These are phyloP conservation scores for Anguilla japonica DNA, from an alignment of 2,113 vertebrate species.

Conservation along the genomic window DNA sequence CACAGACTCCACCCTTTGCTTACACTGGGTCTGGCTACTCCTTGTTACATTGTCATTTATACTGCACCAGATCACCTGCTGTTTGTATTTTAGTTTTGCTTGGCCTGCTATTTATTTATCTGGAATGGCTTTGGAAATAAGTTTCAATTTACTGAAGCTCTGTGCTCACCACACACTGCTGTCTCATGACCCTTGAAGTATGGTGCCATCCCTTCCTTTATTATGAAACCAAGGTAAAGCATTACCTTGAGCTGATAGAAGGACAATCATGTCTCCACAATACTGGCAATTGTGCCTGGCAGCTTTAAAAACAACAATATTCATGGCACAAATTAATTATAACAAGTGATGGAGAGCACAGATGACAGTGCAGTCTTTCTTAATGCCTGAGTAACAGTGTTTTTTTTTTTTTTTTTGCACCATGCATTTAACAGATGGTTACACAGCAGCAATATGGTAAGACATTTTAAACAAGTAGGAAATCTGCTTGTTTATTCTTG, in stretches of 20 bases:
- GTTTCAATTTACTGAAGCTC: neutral
- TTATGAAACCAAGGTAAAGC: neutral
- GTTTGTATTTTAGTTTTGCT: neutral
- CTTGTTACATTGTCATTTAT: neutral
- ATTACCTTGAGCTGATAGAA: neutral
- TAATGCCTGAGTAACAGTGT: neutral
- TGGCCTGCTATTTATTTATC: neutral
- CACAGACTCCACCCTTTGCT: neutral
- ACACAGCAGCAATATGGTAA: neutral
- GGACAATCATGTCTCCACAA: neutral
- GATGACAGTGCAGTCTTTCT: neutral
- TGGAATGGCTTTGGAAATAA: neutral
- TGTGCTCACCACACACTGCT: neutral
- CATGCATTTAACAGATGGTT: slow-evolving; percentile 3
- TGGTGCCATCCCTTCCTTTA: neutral
- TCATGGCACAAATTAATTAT: neutral
- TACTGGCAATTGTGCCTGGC: neutral
- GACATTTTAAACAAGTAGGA: neutral
- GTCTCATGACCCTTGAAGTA: neutral
- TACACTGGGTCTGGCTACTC: neutral
- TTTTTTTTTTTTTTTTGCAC: neutral
- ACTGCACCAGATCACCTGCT: neutral
- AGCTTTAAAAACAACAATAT: neutral
- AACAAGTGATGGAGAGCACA: neutral
- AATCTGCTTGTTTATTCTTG: neutral